Conservation (phyloP, 2,888 invertebrate genomes). For the Camponotus fellah region DNA sequence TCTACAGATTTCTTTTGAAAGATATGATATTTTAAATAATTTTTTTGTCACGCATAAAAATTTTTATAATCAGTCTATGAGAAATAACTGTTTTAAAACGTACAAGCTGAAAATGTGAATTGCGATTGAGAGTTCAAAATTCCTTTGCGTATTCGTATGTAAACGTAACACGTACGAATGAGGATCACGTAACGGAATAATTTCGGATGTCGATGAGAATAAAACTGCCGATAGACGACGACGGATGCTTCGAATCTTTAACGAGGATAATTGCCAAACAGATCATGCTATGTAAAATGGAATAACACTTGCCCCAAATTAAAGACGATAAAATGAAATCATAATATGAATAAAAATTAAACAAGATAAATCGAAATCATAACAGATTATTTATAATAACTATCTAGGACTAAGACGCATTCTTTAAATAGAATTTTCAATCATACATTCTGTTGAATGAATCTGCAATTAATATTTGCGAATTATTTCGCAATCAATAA, state of each 20-base stretch:
- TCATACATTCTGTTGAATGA: neutral
- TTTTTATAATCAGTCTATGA: neutral
- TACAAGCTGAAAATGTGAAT: neutral
- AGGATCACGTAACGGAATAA: conserved; percentile 46
- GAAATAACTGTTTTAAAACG: neutral
- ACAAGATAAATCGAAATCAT: neutral
- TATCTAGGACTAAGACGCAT: too few relatives aligned
- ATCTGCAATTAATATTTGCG: neutral
- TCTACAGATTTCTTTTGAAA: neutral
- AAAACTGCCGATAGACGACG: conserved; percentile 11
- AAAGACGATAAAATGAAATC: neutral
- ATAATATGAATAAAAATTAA: too few relatives aligned
- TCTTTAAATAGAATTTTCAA: neutral
- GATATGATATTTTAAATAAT: neutral
- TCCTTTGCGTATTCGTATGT: conserved; percentile 32
- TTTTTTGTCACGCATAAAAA: neutral
- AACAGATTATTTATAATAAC: neutral
- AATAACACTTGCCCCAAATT: neutral
- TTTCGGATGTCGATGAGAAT: conserved; percentile 37
- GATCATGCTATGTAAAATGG: neutral
- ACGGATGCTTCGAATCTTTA: conserved; percentile 17
- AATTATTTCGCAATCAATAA: neutral
- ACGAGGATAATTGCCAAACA: neutral
- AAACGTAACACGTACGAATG: conserved; percentile 29
- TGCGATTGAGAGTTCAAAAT: conserved; percentile 21